Percentiles rank a stretch among this genome's conserved stretches.
phyloP scores from a whole-genome alignment of 2,113 vertebrate genomes.

The Grantiella picta region DNA sequence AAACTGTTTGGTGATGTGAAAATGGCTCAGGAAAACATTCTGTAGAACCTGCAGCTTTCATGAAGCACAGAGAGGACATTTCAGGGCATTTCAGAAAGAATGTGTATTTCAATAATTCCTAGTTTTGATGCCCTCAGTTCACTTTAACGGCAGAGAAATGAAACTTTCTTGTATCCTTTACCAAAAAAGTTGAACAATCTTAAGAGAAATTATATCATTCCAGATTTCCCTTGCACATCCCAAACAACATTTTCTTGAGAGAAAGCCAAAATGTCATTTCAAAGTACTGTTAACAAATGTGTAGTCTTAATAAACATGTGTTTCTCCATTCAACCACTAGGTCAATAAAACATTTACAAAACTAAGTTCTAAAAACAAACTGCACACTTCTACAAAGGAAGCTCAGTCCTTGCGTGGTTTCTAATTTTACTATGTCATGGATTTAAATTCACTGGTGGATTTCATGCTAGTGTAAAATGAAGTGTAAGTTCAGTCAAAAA shows the following conservation, averaged over 20 bases:
- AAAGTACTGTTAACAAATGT: constrained; percentile 26
- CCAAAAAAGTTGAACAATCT: neutral
- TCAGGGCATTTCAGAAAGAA: neutral
- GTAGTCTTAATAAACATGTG: neutral
- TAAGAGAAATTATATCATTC: neutral
- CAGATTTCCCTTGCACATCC: neutral
- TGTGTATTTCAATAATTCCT: neutral
- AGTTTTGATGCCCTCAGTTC: neutral
- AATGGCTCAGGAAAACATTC: neutral
- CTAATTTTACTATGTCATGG: neutral
- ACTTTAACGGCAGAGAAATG: neutral
- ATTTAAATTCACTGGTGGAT: neutral
- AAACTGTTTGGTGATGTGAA: neutral
- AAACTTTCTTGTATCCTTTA: neutral
- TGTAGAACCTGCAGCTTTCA: neutral
- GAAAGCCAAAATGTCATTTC: neutral
- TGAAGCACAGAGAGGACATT: neutral
- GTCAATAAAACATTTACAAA: constrained; percentile 29
- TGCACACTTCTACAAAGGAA: neutral
- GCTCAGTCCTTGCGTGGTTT: neutral
- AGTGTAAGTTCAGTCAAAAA: neutral
- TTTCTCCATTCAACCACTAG: neutral
- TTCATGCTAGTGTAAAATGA: neutral
- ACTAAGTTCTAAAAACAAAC: neutral
- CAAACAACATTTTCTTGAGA: neutral